Evolutionary conservation across 2,797 vertebrate genomes (phyloP), one percentile per base, ranked within the genome.

Genomic region (Margarornis squamiger): DNA sequence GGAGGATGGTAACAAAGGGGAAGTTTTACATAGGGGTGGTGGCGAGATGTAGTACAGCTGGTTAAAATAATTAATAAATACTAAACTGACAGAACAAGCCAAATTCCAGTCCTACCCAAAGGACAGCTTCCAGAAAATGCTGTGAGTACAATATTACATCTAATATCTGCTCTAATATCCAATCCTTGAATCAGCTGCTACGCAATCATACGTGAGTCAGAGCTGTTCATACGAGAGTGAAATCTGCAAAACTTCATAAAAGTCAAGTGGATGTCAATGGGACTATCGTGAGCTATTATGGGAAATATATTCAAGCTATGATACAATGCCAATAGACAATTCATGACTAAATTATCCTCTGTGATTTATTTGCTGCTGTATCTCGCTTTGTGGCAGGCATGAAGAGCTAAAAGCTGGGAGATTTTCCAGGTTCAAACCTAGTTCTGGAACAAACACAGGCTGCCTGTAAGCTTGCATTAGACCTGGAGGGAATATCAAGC

Each of bases 201-300:
- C 52, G 94, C 57, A 95, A 55, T 86, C 74, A 38, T 27, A 34
- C 1, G 8, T 71, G 72, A 90, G 61, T 80, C 88, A 88, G 71
- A 85, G 88, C 34, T 9, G 6, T 61, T 95, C 72, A 17, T 18
- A 48, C 3, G 52, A 83, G 93, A 91, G 70, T 7, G 83, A 83
- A 94, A 94, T 90, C 73, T 93, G 86, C 68, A 93, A 96, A 96
- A 96, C 94, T 95, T 95, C 93, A 91, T 95, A 95, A 95, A 95
- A 97, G 96, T 97, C 94, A 97, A 97, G 92, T 96, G 88, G 88
- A 93, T 96, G 91, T 95, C 94, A 97, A 96, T 83, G 91, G 94
- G 94, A 94, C 94, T 93, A 95, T 96, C 75, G 82, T 96, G 96
- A 95, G 94, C 92, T 96, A 92, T 96, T 94, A 96, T 91, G 68